Percentiles rank a stretch among this genome's conserved stretches.
Conservation (phyloP, 2,113 vertebrate species). For the Trogon surrucura region DNA sequence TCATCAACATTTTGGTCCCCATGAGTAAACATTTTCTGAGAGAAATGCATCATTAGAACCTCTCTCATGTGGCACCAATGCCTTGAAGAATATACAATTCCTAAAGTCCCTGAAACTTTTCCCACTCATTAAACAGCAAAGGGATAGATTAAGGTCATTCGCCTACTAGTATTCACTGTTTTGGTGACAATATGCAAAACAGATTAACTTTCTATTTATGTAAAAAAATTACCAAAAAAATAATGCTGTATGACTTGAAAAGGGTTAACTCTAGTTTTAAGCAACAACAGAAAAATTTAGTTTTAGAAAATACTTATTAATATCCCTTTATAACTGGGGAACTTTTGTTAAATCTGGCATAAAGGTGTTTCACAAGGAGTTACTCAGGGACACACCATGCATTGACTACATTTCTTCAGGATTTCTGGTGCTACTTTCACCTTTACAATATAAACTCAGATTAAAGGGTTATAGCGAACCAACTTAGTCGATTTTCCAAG, state of each 20-base stretch:
- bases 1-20: background rate
- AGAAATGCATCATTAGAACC: background rate
- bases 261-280: background rate
- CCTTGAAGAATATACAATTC: background rate
- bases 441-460: background rate
- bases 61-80: rapidly evolving
- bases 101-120: background rate
- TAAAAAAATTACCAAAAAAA: background rate
- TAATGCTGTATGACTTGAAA: background rate
- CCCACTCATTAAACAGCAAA: background rate
- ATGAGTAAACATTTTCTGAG: background rate
- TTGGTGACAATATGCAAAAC: background rate
- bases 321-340: background rate
- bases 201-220: background rate
- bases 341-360: background rate
- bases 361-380: background rate
- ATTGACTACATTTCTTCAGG: too few relatives aligned
- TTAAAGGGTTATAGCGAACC: background rate
- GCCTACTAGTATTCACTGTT: background rate
- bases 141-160: background rate
- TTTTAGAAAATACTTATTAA: background rate
- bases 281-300: background rate
- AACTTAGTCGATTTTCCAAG: background rate
- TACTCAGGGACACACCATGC: too few relatives aligned
- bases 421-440: background rate